Base-by-base conservation (phyloP, 2,888 invertebrate genomes). In the Drosophila paracracens region DNA sequence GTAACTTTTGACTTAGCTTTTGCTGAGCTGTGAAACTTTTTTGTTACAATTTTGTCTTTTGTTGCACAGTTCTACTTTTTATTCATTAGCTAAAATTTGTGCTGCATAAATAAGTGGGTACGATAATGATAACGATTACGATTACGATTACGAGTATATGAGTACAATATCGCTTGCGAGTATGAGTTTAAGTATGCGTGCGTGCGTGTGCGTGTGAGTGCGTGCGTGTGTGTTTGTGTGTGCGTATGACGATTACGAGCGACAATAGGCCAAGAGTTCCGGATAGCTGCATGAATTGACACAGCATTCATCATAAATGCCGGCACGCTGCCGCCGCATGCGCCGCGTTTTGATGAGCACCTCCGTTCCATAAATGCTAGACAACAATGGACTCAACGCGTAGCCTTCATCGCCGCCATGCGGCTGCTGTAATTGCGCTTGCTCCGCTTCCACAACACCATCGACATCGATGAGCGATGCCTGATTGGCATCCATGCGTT, bases 41-140 rank as follows among this genome's bases (percentile, higher is more conserved):
- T 29, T n/a, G 51, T 27, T 51, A 10, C 11, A 10, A 33, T 33
- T 31, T 51, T 29, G 27, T 54, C 16, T 35, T 27, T 36, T 54
- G 36, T 54, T 70, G 85, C 84, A 79, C 81, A 73, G 88, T 88
- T 81, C 70, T 84, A 82, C 83, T 82, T 89, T 89, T 86, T 86
- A 86, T 86, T 86, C 87, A 88, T 86, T 86, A 90, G 90, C 86
- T 88, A 88, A 88, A 85, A 77, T 85, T 83, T 58, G 67, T 73
- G 83, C 90, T 86, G 90, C 76, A 86, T 86, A 83, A 89, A 88
- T 88, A 90, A 83, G 75, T 81, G 88, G 83, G 76, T 89, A 88
- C 85, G 73, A 78, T 78, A 62, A 67, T 59, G 82, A 81, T 66
- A 73, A 84, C 65, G 80, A 72, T 68, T 79, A 66, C 70, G 66